phyloP scores from a whole-genome alignment of 2,797 vertebrate species.

The Lepidocolaptes lacrymiger region DNA sequence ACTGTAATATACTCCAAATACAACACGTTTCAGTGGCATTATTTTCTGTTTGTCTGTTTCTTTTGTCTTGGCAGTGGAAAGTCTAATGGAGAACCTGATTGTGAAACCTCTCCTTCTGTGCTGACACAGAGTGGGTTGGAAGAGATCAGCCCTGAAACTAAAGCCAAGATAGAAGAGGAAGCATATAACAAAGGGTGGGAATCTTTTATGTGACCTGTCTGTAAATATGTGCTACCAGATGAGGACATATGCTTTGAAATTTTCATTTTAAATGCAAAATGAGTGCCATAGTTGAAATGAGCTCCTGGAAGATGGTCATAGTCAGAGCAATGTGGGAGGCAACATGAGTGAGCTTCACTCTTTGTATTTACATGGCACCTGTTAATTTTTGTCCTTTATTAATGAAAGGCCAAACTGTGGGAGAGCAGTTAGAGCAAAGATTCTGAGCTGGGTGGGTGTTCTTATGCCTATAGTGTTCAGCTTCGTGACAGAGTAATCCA shows the following conservation, averaged over 20 bases:
- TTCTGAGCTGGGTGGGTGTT: background rate
- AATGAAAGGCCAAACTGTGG: background rate
- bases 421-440: background rate
- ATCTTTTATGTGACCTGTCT: background rate
- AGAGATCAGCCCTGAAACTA: slow-evolving; percentile 86
- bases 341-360: background rate
- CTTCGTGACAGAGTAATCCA: background rate
- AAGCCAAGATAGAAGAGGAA: slow-evolving; percentile 93
- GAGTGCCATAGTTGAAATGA: background rate
- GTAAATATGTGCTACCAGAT: background rate
- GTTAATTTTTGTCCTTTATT: background rate
- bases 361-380: background rate
- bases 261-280: background rate
- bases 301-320: background rate
- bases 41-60: background rate
- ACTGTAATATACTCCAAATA: background rate
- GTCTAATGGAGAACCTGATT: slow-evolving; percentile 82
- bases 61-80: slow-evolving; percentile 88
- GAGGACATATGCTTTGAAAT: background rate
- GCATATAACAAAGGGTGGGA: slow-evolving; percentile 90
- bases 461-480: background rate
- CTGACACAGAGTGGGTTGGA: slow-evolving; percentile 80
- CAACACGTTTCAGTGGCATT: background rate
- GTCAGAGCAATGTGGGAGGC: background rate
- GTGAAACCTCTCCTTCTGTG: slow-evolving; percentile 73